Percentiles rank a stretch among this genome's conserved stretches.
Conservation (phyloP, 2,888 invertebrate species). For the Corbicula japonica region DNA sequence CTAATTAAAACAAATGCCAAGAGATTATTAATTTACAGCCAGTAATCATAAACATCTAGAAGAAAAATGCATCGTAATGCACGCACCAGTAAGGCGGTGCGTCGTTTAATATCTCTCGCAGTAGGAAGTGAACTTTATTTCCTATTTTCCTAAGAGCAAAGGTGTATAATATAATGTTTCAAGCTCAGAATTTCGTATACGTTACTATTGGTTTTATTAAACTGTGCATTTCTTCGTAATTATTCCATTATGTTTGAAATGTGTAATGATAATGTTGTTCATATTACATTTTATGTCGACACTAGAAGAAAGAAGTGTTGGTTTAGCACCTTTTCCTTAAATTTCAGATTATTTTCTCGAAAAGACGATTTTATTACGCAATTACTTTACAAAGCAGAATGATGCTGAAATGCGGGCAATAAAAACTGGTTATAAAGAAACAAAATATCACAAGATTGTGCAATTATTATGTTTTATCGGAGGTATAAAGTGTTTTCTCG, state of each 20-base stretch:
- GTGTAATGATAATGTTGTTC: constrained; percentile 16
- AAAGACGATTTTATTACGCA: constrained; percentile 36
- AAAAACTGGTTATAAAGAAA: constrained; percentile 34
- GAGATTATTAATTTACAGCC: constrained; percentile 3
- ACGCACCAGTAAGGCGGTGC: background rate
- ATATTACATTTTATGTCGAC: constrained; percentile 39
- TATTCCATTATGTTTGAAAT: constrained; percentile 22
- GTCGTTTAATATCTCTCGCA: background rate
- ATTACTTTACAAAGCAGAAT: constrained; percentile 30
- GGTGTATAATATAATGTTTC: background rate
- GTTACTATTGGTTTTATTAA: constrained; percentile 7
- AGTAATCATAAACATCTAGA: constrained; percentile 13
- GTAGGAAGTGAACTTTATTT: background rate
- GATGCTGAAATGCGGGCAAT: constrained; percentile 13
- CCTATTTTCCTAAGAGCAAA: too few relatives aligned
- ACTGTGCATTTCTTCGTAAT: background rate
- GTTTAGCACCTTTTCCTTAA: constrained; percentile 22
- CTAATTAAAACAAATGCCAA: constrained; percentile 21
- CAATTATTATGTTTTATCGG: constrained; percentile 54
- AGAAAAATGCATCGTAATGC: constrained; percentile 14
- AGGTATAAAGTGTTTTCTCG: constrained; percentile 25
- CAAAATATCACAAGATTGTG: constrained; percentile 40
- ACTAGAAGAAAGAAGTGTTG: constrained; percentile 6
- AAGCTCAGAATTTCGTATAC: constrained; percentile 7
- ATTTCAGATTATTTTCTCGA: constrained; percentile 31